Conservation (phyloP, 2,888 invertebrate species). For the Coenonympha glycerion region DNA sequence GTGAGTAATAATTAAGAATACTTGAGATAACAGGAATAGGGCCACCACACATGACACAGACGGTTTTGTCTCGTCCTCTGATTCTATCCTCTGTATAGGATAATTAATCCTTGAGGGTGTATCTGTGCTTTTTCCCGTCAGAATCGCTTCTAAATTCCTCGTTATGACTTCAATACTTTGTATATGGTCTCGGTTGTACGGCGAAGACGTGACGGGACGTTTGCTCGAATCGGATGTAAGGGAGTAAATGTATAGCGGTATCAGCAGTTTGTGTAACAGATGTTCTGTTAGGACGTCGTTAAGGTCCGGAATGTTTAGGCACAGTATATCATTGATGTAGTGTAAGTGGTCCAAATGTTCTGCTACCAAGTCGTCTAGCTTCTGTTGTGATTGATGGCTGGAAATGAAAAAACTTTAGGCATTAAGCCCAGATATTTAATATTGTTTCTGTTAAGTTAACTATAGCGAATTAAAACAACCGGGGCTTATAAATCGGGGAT, state of each 20-base stretch:
- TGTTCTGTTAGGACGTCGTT: conserved; percentile 97
- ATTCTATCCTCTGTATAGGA: conserved; percentile 54
- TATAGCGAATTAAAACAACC: too few species aligned
- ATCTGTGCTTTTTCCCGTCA: conserved; percentile 75
- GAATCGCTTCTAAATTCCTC: conserved; percentile 78
- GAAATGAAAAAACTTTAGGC: too few species aligned
- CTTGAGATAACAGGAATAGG: conserved; percentile 93
- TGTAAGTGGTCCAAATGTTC: conserved; percentile 98
- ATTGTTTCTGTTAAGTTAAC: too few species aligned
- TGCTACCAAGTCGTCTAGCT: conserved; percentile 94
- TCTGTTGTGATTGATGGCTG: conserved; percentile 93
- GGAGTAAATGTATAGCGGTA: conserved; percentile 96
- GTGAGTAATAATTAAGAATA: conserved; percentile 95
- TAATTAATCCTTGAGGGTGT: conserved; percentile 60
- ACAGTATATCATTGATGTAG: conserved; percentile 96
- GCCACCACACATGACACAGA: conserved; percentile 93
- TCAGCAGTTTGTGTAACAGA: conserved; percentile 91
- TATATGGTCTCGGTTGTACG: conserved; percentile 63
- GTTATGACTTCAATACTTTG: conserved; percentile 78
- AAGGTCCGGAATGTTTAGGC: conserved; percentile 91
- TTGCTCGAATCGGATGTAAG: conserved; percentile 73
- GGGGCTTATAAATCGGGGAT: too few species aligned
- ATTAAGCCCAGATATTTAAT: too few species aligned
- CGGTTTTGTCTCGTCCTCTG: conserved; percentile 78
- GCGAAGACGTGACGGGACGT: conserved; percentile 46